A percentile compares a stretch with the other conserved stretches of the same genome.
Evolutionary conservation across 2,113 vertebrate genomes (phyloP).

Genomic region (Dunckerocampus dactyliophorus): DNA sequence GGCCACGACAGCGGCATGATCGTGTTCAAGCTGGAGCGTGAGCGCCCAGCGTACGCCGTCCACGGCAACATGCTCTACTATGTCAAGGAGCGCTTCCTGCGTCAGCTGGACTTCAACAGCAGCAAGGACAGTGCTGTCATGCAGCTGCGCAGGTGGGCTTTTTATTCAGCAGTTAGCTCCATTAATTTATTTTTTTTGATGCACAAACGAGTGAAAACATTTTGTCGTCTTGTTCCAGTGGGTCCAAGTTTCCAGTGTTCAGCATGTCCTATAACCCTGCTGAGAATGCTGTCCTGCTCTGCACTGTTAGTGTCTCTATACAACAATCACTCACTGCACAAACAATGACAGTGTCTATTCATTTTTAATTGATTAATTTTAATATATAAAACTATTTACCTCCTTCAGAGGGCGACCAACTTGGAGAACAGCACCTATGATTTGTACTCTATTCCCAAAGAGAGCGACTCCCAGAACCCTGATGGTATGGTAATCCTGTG

Average conservation of each 20-base stretch:
- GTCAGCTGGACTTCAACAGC: conserved; percentile 93
- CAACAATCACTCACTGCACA: neutral
- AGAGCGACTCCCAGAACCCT: conserved; percentile 94
- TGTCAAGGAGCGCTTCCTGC: conserved; percentile 91
- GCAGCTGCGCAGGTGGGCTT: conserved; percentile 86
- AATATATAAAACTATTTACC: neutral
- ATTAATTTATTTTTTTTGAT: neutral
- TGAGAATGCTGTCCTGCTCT: conserved; percentile 91
- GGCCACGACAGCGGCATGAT: conserved; percentile 97
- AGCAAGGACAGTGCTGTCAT: conserved; percentile 94
- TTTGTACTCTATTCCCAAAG: conserved; percentile 92
- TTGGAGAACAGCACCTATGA: conserved; percentile 98
- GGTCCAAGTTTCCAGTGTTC: conserved; percentile 96
- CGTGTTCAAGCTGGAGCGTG: conserved; percentile 93
- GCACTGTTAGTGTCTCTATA: conserved; percentile 77
- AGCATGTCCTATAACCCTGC: conserved; percentile 98
- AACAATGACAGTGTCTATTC: neutral
- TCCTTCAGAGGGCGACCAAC: conserved; percentile 89
- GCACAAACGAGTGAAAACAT: neutral
- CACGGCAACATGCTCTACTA: conserved; percentile 90
- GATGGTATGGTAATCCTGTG: conserved; percentile 75
- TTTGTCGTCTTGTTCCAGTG: conserved; percentile 61
- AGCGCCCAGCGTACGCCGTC: conserved; percentile 90
- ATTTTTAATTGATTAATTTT: neutral
- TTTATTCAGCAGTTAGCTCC: too few relatives aligned